Evolutionary conservation across 2,797 vertebrate species (phyloP).

Genomic region (Etheostoma nigrum): DNA sequence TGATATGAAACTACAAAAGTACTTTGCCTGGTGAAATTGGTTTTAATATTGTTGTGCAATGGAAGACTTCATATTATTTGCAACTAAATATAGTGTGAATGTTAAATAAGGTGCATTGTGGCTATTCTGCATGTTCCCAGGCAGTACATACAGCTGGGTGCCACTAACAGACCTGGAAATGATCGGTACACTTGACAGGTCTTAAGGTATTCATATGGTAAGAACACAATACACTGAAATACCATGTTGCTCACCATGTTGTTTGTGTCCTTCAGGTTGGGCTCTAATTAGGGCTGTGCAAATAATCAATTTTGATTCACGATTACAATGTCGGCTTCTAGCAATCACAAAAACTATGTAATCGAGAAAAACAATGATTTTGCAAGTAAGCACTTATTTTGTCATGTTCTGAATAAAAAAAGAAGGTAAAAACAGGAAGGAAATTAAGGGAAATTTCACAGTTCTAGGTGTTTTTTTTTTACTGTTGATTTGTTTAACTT

Average conservation of each 20-base stretch:
- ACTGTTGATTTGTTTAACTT: no score
- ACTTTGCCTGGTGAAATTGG: conserved; percentile 24
- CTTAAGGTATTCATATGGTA: neutral
- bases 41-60: conserved; percentile 36
- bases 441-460: no score
- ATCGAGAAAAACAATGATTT: no score
- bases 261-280: conserved; percentile 18
- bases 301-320: no score
- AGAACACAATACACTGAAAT: neutral
- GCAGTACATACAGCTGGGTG: conserved; percentile 68
- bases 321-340: no score
- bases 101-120: conserved; percentile 2
- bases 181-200: conserved; percentile 32
- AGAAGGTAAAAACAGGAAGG: no score
- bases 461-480: no score
- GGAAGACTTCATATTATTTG: conserved; percentile 39
- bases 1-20: conserved; percentile 22
- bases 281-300: neutral
- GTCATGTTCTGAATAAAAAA: no score
- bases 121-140: conserved; percentile 32
- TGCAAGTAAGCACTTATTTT: no score
- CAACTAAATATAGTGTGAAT: conserved; percentile 37
- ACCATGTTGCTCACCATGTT: conserved; percentile 3
- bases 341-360: no score
- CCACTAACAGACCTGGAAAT: conserved; percentile 56